These are phyloP conservation scores for Masticophis lateralis DNA, from an alignment of 2,797 vertebrate species.

Conservation along the genomic window DNA sequence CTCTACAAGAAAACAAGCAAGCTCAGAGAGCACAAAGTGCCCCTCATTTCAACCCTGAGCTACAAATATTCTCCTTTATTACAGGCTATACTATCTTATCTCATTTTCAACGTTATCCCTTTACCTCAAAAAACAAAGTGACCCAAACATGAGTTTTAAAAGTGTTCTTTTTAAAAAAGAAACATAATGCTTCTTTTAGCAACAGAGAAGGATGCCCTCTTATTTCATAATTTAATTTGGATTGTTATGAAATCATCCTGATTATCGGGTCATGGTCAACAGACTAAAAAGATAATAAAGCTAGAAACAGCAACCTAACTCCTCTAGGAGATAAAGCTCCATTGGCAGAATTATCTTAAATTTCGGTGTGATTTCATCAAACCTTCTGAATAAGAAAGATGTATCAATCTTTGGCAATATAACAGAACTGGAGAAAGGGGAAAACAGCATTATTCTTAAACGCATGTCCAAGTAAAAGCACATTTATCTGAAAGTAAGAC, in stretches of 20 bases:
- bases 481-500: background rate
- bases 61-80: background rate
- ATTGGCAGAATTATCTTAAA: constrained; percentile 61
- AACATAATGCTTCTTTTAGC: constrained; percentile 53
- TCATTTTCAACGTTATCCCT: background rate
- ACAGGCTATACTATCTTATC: background rate
- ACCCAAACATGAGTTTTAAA: constrained; percentile 32
- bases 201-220: constrained; percentile 54
- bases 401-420: background rate
- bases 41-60: background rate
- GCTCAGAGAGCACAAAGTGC: too few relatives aligned
- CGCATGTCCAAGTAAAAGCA: background rate
- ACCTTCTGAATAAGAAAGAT: constrained; percentile 49
- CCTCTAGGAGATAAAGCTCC: constrained; percentile 67
- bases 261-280: constrained; percentile 73
- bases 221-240: constrained; percentile 76
- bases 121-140: constrained; percentile 7
- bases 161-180: constrained; percentile 52
- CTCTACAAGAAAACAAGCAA: too few relatives aligned
- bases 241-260: constrained; percentile 70
- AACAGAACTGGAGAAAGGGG: background rate
- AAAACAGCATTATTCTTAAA: background rate
- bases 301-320: constrained; percentile 75
- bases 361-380: constrained; percentile 38
- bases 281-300: constrained; percentile 71